Base-by-base conservation (phyloP, 2,888 invertebrate species). In the Thyatira batis region DNA sequence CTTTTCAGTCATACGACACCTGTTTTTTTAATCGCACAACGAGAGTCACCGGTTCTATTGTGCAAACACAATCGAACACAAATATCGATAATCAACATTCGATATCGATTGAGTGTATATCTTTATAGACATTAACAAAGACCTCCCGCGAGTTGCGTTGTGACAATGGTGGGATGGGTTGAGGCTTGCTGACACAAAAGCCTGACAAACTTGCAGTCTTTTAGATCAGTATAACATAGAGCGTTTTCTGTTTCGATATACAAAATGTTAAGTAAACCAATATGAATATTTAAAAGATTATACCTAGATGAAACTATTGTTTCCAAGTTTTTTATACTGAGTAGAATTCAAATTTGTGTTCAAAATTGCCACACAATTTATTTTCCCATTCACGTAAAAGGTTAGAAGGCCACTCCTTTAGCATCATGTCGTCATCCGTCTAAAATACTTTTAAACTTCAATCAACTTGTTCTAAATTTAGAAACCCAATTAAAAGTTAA, bases 51-150 rank as follows among this genome's bases (percentile, higher is more conserved):
- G 67, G 66, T 63, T 63, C 80, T 69, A 79, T 92, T 92, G 88
- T 90, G 72, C 58, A 70, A 52, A 68, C 67, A 87, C 83, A 88
- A 89, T 87, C 75, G 80, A 78, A 68, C 69, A 76, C 79, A 84
- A 83, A 85, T 79, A 87, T 86, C 85, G 88, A 87, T 89, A 82
- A 86, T 88, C 83, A 76, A 76, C 72, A 78, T 80, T 80, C 75
- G 82, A 84, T 82, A 81, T 82, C 78, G 81, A 78, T 82, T 71
- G 63, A 65, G 67, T 64, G 73, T 71, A 75, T 63, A 67, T 78
- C 73, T 83, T 78, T 78, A 81, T 83, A 71, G 77, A 76, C 78
- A 62, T 62, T 61, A 61, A 73, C 65, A 74, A 78, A 78, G 89
- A 89, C 91, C 91, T 85, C 90, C 88, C 86, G 75, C 63, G 75